phyloP scores from a whole-genome alignment of 1,140 invertebrate genomes.

The Glossosoma conforme region DNA sequence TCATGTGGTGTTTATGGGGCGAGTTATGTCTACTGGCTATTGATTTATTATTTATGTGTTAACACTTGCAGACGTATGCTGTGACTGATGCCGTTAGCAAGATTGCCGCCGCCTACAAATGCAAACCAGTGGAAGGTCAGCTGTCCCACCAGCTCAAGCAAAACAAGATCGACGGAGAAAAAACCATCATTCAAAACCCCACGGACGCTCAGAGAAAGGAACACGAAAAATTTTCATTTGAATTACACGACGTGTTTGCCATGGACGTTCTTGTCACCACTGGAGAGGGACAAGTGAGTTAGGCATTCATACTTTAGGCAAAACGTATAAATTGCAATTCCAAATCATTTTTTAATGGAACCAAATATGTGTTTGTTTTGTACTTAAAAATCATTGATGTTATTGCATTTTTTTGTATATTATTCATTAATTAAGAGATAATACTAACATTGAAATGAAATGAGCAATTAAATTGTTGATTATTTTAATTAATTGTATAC shows the following conservation, averaged over 20 bases:
- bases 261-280: conserved; percentile 96
- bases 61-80: conserved; percentile 72
- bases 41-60: not conserved
- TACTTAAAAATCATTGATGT: conserved; percentile 28
- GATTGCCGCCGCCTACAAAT: conserved; percentile 86
- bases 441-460: not conserved
- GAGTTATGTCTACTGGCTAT: too few relatives aligned
- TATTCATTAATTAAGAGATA: not conserved
- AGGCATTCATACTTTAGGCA: not conserved
- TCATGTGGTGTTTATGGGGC: too few relatives aligned
- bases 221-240: conserved; percentile 95
- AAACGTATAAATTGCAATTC: not conserved
- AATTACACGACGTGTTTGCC: conserved; percentile 96
- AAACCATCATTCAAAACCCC: conserved; percentile 98
- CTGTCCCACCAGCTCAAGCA: conserved; percentile 96
- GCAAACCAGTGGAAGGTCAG: conserved; percentile 99
- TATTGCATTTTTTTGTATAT: conserved; percentile 19
- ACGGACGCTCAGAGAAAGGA: conserved; percentile 96
- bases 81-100: conserved; percentile 93
- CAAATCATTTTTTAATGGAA: not conserved
- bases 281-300: conserved; percentile 74
- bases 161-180: conserved; percentile 96
- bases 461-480: not conserved
- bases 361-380: conserved; percentile 27
- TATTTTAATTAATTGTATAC: too few relatives aligned